Base-by-base conservation (phyloP, 2,888 invertebrate genomes). In the Eupsilia transversa region DNA sequence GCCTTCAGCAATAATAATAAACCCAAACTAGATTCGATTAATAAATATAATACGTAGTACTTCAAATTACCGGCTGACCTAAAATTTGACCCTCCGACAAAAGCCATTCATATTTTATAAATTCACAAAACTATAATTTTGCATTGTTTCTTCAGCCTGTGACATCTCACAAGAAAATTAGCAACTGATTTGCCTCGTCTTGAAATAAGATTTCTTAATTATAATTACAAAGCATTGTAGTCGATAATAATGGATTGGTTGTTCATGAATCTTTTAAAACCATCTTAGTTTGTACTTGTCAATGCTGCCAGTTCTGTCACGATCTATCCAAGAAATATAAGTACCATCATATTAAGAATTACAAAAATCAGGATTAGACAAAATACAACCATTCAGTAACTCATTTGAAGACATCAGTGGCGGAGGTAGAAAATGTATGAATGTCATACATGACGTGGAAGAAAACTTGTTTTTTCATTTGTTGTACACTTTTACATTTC, bases 151-250 rank as follows among this genome's bases (percentile, higher is more conserved):
- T 76, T 69, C 72, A 86, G 83, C 80, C 80, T 49, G 69, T 78
- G 83, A 87, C 87, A 86, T 86, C 86, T 86, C 87, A 74, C 83
- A 74, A 70, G 57, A 84, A 86, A 69, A 73, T 72, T 68, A 66
- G 72, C 79, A 82, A 79, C 72, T 66, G 74, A 65, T 63, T 80
- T 72, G 71, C 56, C 57, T 74, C 65, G 12, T 65, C 46, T 38
- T 67, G 80, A 84, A 85, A 85, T 79, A 72, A 74, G 77, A 70
- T 67, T 68, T 69, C 84, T 82, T 85, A 84, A 86, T 82, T 77
- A 86, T 85, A 84, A 84, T 82, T 86, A 85, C 86, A 86, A 86
- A 85, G 77, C 77, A 77, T 74, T 79, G 59, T 74, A 83, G 68
- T 80, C 43, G 41, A 23, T 57, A 63, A 66, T 75, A 52, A 73